Base-by-base conservation (phyloP, 2,797 vertebrate genomes). In the Anguilla obscura region DNA sequence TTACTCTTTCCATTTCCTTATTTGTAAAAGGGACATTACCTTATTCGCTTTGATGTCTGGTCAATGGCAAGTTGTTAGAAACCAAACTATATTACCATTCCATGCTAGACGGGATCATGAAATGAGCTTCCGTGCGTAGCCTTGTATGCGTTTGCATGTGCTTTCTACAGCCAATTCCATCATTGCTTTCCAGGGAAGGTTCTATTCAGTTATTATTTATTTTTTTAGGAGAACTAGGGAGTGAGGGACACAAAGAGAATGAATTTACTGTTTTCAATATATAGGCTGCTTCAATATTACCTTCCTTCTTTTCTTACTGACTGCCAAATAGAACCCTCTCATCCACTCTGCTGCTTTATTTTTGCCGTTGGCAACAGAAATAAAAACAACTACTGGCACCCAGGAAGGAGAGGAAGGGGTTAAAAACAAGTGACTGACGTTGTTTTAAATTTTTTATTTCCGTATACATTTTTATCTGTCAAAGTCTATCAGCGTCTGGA, bases 401-500 rank as follows among this genome's bases (percentile, higher is more conserved):
- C 21, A 82, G 45, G 45, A 82, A 82, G 33, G 74, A 40, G 30
- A 21, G 0, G 16, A 21, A 18, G 16, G 16, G 74, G 36, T n/a
- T 69, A 79, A 4, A 45, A 6, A 79, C 40, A 21, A 18, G 33
- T 40, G 14, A 36, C 30, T 40, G 10, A 33, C 16, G 16, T 4
- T 45, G 36, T 14, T 79, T 79, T 18, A 40, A 12, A 79, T 79
- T 18, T 79, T 36, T 79, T 79, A 79, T 79, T 79, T 79, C 3
- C 36, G 40, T 40, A 45, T 33, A 79, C 14, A 79, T 79, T 79
- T 79, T 79, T 79, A 79, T 18, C 69, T 74, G 69, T 74, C n/a
- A 74, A 36, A 10, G 30, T 33, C 69, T 33, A 74, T 74, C 69
- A 74, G 69, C 12, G 69, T 74, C 30, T 74, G 27, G 30, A 79